A percentile compares a stretch with the other conserved stretches of the same genome.
phyloP scores from a whole-genome alignment of 2,113 vertebrate genomes.

The Cyrtonyx montezumae region DNA sequence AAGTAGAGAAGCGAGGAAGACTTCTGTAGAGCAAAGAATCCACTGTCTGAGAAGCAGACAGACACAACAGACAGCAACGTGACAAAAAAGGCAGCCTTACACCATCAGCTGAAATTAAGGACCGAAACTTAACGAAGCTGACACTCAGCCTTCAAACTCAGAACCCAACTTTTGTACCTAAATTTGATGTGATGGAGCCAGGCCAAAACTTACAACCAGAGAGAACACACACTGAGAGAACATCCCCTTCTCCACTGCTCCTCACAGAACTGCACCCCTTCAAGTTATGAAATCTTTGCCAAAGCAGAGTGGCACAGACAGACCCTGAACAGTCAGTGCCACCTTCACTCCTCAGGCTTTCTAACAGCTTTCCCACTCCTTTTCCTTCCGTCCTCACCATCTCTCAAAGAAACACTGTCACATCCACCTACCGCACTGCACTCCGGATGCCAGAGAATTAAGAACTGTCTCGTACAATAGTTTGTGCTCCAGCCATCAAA shows the following conservation, averaged over 20 bases:
- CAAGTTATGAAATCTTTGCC: not conserved
- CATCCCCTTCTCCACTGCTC: not conserved
- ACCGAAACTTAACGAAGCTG: not conserved
- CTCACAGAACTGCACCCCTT: not conserved
- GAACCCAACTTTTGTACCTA: not conserved
- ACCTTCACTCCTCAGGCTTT: not conserved
- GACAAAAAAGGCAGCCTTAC: not conserved
- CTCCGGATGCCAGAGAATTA: not conserved
- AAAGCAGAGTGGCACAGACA: not conserved
- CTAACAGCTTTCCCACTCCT: not conserved
- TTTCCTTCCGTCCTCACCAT: not conserved
- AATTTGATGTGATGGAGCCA: not conserved
- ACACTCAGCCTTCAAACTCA: not conserved
- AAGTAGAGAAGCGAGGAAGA: not conserved
- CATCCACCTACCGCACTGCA: not conserved
- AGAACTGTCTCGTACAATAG: not conserved
- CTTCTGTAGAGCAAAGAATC: not conserved
- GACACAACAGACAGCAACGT: rapidly evolving
- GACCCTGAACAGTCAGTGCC: not conserved
- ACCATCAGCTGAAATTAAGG: not conserved
- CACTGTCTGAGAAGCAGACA: not conserved
- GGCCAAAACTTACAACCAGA: not conserved
- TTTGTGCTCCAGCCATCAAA: slow-evolving; percentile 24
- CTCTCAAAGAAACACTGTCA: not conserved
- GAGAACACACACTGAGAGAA: not conserved